These are phyloP conservation scores for Andrena haemorrhoa DNA, from an alignment of 2,888 invertebrate genomes.

Conservation along the genomic window DNA sequence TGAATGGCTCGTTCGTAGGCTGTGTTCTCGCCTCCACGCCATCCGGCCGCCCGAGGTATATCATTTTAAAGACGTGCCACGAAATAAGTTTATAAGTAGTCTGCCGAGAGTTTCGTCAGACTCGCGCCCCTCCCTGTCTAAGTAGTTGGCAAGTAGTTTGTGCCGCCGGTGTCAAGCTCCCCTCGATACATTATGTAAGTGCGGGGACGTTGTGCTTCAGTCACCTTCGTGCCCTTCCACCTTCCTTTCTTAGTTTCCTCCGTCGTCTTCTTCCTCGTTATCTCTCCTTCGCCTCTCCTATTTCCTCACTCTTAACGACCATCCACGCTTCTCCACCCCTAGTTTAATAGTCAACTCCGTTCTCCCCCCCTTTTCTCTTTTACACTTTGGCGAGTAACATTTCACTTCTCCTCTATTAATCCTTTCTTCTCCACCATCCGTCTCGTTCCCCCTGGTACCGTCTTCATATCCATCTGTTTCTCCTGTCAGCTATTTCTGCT, in stretches of 20 bases:
- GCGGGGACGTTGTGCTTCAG: constrained; percentile 52
- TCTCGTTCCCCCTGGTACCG: neutral
- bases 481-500: neutral
- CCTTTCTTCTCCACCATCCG: neutral
- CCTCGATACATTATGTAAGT: constrained; percentile 78
- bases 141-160: constrained; percentile 83
- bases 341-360: neutral
- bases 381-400: neutral
- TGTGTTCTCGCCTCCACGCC: constrained; percentile 35
- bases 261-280: neutral
- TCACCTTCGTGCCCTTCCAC: constrained; percentile 38
- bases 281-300: constrained; percentile 1
- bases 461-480: neutral
- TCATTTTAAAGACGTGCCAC: constrained; percentile 82
- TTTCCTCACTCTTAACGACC: neutral
- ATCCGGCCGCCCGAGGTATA: constrained; percentile 72
- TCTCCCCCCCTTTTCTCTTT: neutral
- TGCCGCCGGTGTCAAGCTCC: constrained; percentile 77
- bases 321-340: neutral
- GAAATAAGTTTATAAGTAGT: constrained; percentile 83
- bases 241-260: neutral
- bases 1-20: constrained; percentile 58
- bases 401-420: neutral
- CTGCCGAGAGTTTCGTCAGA: constrained; percentile 80
- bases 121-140: constrained; percentile 77